phyloP scores from a whole-genome alignment of 2,113 vertebrate species.

The Eulacestoma nigropectus region DNA sequence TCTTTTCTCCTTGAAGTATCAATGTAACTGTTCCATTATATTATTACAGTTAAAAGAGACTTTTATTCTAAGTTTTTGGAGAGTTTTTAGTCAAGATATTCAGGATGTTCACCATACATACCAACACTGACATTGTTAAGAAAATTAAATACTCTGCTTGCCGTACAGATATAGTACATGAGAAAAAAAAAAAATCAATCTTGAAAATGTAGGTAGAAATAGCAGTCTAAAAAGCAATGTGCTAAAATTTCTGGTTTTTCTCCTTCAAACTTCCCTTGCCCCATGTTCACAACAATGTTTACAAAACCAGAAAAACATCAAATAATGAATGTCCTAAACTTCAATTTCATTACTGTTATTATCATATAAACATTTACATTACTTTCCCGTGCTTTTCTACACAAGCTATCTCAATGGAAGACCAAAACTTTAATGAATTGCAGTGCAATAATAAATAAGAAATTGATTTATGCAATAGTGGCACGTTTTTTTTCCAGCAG shows the following conservation, averaged over 20 bases:
- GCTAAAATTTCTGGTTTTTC: background rate
- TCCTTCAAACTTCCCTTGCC: background rate
- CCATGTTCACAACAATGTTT: fast-evolving
- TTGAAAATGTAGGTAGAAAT: background rate
- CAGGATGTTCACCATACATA: background rate
- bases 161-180: background rate
- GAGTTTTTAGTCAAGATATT: background rate
- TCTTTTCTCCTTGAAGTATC: background rate
- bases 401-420: background rate
- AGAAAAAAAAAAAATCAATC: background rate
- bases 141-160: background rate
- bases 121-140: background rate
- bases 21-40: background rate
- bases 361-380: background rate
- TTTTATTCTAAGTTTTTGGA: background rate
- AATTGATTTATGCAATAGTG: background rate
- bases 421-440: background rate
- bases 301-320: background rate
- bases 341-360: background rate
- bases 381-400: background rate
- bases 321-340: background rate
- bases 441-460: background rate
- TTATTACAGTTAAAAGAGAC: background rate
- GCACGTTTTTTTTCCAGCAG: background rate
- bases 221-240: background rate